Evolutionary conservation across 2,113 vertebrate genomes (phyloP).

Genomic region (Gobiocypris rarus): DNA sequence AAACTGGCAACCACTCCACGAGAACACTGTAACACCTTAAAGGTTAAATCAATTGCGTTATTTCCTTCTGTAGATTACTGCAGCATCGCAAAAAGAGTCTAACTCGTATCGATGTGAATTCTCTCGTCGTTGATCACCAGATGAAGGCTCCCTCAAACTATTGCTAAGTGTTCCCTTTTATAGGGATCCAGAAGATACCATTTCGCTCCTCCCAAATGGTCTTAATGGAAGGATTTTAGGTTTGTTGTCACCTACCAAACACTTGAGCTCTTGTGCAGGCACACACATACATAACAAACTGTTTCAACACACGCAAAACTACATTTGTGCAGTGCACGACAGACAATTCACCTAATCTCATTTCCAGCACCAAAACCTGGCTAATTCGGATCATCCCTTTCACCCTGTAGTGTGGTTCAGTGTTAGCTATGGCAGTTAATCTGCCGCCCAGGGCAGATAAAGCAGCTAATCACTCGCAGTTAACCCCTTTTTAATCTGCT

Average conservation of each 20-base stretch:
- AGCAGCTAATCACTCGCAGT: conserved; percentile 59
- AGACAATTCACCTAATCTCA: conserved; percentile 35
- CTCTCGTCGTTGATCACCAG: not conserved
- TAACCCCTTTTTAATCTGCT: conserved; percentile 55
- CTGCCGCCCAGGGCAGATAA: conserved; percentile 61
- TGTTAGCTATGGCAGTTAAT: conserved; percentile 62
- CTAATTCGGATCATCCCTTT: conserved; percentile 65
- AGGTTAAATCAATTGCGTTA: not conserved
- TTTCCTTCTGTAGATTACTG: conserved; percentile 3
- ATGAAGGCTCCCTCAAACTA: conserved; percentile 26
- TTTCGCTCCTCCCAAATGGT: conserved; percentile 60
- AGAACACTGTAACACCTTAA: not conserved
- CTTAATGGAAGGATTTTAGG: conserved; percentile 58
- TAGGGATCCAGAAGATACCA: conserved; percentile 59
- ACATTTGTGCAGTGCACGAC: conserved; percentile 17
- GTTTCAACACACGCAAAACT: not conserved
- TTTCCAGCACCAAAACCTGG: conserved; percentile 43
- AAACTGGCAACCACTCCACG: not conserved
- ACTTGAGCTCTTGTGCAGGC: conserved; percentile 15
- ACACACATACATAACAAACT: not conserved
- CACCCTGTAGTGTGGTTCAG: conserved; percentile 49
- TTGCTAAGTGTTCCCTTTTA: conserved; percentile 56
- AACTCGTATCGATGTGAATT: not conserved
- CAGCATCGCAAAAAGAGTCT: not conserved
- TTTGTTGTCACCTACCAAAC: conserved; percentile 44